phyloP scores from a whole-genome alignment of 1,140 invertebrate species.

The Drosophila rufa region DNA sequence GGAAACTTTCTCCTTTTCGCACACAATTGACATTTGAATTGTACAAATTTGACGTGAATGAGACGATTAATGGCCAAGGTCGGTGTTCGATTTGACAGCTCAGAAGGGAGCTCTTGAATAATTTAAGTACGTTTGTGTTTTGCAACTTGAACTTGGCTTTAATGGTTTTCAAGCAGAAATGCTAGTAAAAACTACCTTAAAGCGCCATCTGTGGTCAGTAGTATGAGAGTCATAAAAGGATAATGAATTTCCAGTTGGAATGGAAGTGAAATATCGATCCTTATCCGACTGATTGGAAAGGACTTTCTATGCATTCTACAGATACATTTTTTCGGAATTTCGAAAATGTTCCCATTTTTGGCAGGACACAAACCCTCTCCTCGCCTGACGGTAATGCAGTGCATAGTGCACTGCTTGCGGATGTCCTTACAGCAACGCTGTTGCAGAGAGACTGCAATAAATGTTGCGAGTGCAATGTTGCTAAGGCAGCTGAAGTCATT shows the following conservation, averaged over 20 bases:
- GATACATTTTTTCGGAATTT: conserved; percentile 13
- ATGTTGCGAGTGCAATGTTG: conserved; percentile 47
- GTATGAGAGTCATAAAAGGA: neutral
- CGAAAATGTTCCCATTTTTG: neutral
- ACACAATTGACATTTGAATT: conserved; percentile 77
- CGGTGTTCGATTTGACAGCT: conserved; percentile 70
- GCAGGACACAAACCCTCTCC: conserved; percentile 34
- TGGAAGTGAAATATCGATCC: neutral
- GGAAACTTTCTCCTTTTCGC: conserved; percentile 54
- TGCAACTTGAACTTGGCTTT: conserved; percentile 12
- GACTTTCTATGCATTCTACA: conserved; percentile 5
- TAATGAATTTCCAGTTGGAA: conserved; percentile 8
- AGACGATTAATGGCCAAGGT: conserved; percentile 83
- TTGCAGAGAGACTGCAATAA: conserved; percentile 14
- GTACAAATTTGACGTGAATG: conserved; percentile 73
- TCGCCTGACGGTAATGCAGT: conserved; percentile 5
- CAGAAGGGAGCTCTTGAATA: conserved; percentile 11
- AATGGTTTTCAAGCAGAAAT: conserved; percentile 4
- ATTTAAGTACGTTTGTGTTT: conserved; percentile 25
- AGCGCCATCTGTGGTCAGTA: conserved; percentile 21
- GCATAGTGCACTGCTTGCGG: conserved; percentile 20
- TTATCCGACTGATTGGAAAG: conserved; percentile 14
- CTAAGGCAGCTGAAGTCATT: neutral
- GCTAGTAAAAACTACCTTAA: neutral
- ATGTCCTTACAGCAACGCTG: conserved; percentile 24